phyloP scores from a whole-genome alignment of 1,140 invertebrate species.

The Nylanderia fulva region DNA sequence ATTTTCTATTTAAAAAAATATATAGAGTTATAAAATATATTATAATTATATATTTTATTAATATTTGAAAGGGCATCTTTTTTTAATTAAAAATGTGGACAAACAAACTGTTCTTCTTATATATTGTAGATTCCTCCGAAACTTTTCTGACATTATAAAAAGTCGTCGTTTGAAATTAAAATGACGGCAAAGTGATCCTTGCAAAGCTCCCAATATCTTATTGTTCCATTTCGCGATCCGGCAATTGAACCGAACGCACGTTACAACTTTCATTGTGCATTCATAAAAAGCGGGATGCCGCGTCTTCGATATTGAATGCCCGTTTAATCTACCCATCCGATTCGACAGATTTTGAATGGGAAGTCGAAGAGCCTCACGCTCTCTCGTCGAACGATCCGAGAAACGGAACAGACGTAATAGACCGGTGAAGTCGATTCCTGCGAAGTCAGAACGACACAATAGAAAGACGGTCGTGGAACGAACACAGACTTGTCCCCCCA shows the following conservation, averaged over 20 bases:
- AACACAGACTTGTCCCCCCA: conserved; percentile 19
- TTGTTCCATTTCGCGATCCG: background rate
- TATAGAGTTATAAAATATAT: background rate
- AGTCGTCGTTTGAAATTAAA: background rate
- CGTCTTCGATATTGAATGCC: conserved; percentile 30
- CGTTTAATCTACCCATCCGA: conserved; percentile 43
- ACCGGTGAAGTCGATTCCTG: conserved; percentile 72
- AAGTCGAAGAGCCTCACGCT: conserved; percentile 40
- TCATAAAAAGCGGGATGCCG: conserved; percentile 10
- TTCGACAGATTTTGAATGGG: conserved; percentile 38
- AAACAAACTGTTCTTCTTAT: background rate
- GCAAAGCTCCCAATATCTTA: background rate
- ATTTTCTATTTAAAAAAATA: background rate
- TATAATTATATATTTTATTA: conserved; percentile 14
- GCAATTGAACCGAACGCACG: conserved; percentile 9
- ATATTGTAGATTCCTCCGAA: background rate
- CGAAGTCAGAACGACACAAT: conserved; percentile 68
- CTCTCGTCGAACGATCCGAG: conserved; percentile 32
- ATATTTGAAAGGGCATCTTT: background rate
- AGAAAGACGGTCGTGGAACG: conserved; percentile 62
- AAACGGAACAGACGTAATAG: conserved; percentile 67
- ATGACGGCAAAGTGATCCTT: background rate
- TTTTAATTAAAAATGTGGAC: background rate
- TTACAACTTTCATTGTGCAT: conserved; percentile 34
- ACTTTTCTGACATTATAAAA: background rate